Evolutionary conservation across 64 coral and sea anemone species (phyloP).

Genomic region (Montipora foliosa): DNA sequence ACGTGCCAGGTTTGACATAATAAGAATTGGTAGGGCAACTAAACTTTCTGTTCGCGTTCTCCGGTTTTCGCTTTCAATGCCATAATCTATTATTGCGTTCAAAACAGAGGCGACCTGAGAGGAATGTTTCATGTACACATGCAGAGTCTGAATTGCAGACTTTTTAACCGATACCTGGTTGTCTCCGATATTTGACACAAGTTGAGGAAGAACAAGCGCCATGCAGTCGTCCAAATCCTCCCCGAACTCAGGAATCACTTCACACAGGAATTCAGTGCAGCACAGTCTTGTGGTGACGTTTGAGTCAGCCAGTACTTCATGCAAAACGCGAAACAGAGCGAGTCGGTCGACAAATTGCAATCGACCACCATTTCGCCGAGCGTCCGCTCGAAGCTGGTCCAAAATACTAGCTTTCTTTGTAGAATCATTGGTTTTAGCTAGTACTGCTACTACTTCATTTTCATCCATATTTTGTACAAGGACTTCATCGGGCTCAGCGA

Average conservation of each 20-base stretch:
- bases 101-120: constrained; percentile 84
- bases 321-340: constrained; percentile 91
- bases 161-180: constrained; percentile 93
- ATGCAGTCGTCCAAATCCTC: constrained; percentile 93
- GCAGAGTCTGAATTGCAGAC: constrained; percentile 96
- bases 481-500: constrained; percentile 94
- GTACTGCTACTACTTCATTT: constrained; percentile 84
- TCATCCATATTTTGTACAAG: constrained; percentile 91
- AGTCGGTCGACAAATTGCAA: constrained; percentile 93
- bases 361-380: constrained; percentile 94
- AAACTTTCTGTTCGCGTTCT: constrained; percentile 95
- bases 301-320: constrained; percentile 83
- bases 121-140: constrained; percentile 98
- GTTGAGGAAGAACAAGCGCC: constrained; percentile 89
- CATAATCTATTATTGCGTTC: constrained; percentile 93
- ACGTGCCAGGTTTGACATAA: constrained; percentile 95
- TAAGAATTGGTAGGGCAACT: constrained; percentile 95
- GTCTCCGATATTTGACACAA: constrained; percentile 92
- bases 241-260: constrained; percentile 94
- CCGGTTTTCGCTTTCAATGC: constrained; percentile 94
- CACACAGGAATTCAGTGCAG: constrained; percentile 95
- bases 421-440: constrained; percentile 74
- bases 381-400: constrained; percentile 80
- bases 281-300: constrained; percentile 85
- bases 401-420: constrained; percentile 88